A percentile compares a stretch with the other conserved stretches of the same genome.
These are phyloP conservation scores for Gastrophysa polygoni DNA, from an alignment of 2,888 invertebrate species.

Conservation along the genomic window DNA sequence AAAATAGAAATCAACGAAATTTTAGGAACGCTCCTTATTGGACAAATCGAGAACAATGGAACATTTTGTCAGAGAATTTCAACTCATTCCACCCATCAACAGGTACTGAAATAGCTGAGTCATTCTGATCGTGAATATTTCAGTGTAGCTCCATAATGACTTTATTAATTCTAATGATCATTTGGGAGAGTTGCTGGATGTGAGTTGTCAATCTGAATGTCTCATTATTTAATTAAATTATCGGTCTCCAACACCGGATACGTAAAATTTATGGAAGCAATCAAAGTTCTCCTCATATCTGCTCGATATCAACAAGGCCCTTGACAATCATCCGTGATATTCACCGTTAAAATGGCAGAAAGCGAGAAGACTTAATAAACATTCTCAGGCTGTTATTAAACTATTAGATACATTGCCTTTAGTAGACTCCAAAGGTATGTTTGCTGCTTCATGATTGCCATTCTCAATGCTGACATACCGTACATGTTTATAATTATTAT, in stretches of 20 bases:
- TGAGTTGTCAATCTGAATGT: too few species aligned
- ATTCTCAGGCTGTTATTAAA: constrained; percentile 1
- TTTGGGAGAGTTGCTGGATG: not conserved
- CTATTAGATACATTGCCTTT: constrained; percentile 2
- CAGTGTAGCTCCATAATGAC: not conserved
- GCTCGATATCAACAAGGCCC: not conserved
- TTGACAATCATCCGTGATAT: not conserved
- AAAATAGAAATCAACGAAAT: not conserved
- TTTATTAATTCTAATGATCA: constrained; percentile 6
- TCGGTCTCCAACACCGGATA: too few species aligned
- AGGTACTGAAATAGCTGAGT: not conserved
- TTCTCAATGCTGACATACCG: not conserved
- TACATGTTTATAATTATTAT: not conserved
- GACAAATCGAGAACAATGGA: constrained; percentile 6
- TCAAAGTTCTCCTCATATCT: too few species aligned
- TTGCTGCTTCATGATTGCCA: constrained; percentile 3
- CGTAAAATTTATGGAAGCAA: too few species aligned
- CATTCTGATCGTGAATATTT: constrained; percentile 10
- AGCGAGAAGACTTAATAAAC: constrained; percentile 2
- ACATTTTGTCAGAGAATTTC: constrained; percentile 6
- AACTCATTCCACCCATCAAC: constrained; percentile 11
- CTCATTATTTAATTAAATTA: too few species aligned
- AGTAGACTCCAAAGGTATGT: not conserved
- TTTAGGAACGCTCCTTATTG: not conserved
- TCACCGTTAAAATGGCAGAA: constrained; percentile 8